phyloP scores from a whole-genome alignment of 2,888 invertebrate species.

The Drosophila merina region DNA sequence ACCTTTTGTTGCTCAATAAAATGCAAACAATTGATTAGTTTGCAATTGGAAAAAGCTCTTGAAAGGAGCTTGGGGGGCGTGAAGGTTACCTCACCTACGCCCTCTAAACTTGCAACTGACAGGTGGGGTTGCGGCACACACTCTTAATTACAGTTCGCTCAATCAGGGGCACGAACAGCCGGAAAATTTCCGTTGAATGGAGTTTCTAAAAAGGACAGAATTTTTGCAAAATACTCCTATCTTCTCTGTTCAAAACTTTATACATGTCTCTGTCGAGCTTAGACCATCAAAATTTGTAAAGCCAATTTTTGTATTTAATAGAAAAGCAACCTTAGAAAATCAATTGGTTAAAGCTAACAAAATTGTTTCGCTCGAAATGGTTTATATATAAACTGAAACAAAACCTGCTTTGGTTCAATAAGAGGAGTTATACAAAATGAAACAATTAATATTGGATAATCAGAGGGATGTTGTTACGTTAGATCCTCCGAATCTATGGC shows the following conservation, averaged over 20 bases:
- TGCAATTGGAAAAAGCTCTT: constrained; percentile 70
- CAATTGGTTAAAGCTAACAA: too few species aligned
- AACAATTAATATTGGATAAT: too few species aligned
- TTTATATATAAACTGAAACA: too few species aligned
- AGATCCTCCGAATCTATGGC: too few species aligned
- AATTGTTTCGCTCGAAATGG: too few species aligned
- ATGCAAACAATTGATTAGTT: constrained; percentile 82
- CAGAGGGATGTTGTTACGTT: too few species aligned
- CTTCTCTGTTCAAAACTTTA: background rate
- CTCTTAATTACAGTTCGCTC: constrained; percentile 34
- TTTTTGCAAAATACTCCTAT: background rate
- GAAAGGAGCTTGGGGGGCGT: constrained; percentile 25
- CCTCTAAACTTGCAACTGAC: constrained; percentile 60
- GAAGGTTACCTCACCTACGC: constrained; percentile 16
- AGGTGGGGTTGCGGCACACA: constrained; percentile 48
- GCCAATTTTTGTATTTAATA: background rate
- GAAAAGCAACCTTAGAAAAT: too few species aligned
- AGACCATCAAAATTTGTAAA: background rate
- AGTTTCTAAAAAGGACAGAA: background rate
- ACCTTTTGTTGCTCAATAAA: constrained; percentile 75
- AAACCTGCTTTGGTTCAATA: too few species aligned
- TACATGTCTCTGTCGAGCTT: too few species aligned
- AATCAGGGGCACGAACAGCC: constrained; percentile 16
- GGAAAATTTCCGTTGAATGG: constrained; percentile 3
- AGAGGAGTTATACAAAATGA: too few species aligned